Evolutionary conservation across 2,888 invertebrate species (phyloP).

Genomic region (Luperina testacea): DNA sequence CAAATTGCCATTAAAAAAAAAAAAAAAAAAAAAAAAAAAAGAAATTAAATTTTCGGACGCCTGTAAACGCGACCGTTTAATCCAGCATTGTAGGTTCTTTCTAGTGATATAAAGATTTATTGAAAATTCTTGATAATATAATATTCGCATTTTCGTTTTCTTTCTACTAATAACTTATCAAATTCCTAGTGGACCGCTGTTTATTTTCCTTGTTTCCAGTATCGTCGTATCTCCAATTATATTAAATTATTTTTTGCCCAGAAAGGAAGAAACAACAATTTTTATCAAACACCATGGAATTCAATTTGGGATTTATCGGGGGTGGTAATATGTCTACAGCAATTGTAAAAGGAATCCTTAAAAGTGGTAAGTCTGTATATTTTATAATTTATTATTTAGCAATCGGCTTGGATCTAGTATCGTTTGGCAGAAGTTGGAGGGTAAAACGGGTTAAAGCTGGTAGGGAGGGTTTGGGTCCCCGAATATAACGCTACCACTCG

Average conservation of each 20-base stretch:
- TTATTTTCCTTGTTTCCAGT: not conserved
- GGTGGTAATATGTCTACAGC: slow-evolving; percentile 98
- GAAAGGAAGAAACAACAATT: not conserved
- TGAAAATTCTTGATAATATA: not conserved
- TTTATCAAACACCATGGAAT: slow-evolving; percentile 56
- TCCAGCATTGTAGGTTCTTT: not conserved
- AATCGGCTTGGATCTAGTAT: too few species aligned
- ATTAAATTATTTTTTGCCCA: not conserved
- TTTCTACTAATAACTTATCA: not conserved
- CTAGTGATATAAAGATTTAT: not conserved
- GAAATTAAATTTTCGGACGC: too few species aligned
- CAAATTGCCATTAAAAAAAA: too few species aligned
- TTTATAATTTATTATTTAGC: too few species aligned
- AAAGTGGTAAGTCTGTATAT: slow-evolving; percentile 89
- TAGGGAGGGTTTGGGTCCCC: too few species aligned
- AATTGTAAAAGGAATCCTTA: slow-evolving; percentile 94
- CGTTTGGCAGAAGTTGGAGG: too few species aligned
- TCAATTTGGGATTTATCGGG: slow-evolving; percentile 94
- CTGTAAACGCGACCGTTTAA: too few species aligned
- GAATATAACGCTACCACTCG: too few species aligned
- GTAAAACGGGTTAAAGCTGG: too few species aligned
- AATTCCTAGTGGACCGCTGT: not conserved
- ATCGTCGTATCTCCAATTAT: not conserved
- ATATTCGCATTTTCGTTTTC: not conserved
- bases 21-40: too few species aligned